Base-by-base conservation (phyloP, 2,888 invertebrate genomes). In the Dryocosmus kuriphilus region DNA sequence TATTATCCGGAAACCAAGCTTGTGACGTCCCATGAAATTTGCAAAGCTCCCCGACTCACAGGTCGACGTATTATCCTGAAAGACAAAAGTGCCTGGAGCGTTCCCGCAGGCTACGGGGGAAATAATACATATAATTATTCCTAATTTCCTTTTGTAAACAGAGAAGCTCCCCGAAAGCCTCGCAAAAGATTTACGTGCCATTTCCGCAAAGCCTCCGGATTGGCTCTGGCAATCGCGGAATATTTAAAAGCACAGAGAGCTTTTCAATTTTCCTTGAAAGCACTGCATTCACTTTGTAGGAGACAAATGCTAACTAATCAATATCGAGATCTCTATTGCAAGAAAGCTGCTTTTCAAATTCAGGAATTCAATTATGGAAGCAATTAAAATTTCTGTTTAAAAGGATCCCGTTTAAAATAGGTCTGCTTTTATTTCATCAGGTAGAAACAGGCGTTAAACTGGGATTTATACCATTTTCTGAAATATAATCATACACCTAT, bases 101-200 rank as follows among this genome's bases (percentile, higher is more conserved):
- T 16, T 74, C n/a, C 57, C 35, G 11, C 8, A 30, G 46, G 62
- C 63, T 14, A 55, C 4, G 41, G n/a, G 73, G 32, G 71, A 51
- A 80, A 80, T 60, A 81, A 78, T 77, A 81, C 76, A 78, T 63
- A 81, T 85, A 84, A 86, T 86, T 86, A 85, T 86, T 84, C 71
- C 83, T 83, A 84, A 86, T 86, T 84, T 83, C 77, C 79, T 71
- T 27, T 16, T 76, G 76, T 79, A 83, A 79, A 79, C 75, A 80
- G 74, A 77, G 65, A 62, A 57, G 77, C 79, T 46, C 19, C 27
- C 41, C 30, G 57, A 71, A 67, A 60, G 30, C 35, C 60, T 67
- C 55, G 51, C 71, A 46, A 71, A 79, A 73, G 79, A 79, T 79
- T 77, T 79, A 76, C n/a, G 38, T n/a, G 51, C 38, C 74, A 16